Percentiles rank a stretch among this genome's conserved stretches.
Evolutionary conservation across 2,113 vertebrate species (phyloP).

Genomic region (Poicephalus gulielmi): DNA sequence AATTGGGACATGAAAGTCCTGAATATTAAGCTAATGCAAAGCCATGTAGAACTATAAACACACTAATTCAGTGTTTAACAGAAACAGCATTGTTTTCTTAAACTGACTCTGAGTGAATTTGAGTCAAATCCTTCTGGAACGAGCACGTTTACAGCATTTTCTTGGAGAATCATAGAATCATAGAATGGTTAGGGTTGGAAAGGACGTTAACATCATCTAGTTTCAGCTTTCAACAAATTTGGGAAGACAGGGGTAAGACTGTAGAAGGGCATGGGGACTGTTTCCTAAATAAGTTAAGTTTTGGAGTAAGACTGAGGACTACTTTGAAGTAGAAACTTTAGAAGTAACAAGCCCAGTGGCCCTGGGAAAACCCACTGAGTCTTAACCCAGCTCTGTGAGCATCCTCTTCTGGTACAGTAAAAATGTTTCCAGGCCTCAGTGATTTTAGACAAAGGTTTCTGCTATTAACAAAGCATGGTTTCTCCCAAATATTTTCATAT

Average conservation of each 20-base stretch:
- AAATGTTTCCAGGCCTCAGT: background rate
- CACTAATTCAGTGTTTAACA: background rate
- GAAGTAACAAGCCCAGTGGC: background rate
- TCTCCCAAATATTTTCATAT: background rate
- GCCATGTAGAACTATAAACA: background rate
- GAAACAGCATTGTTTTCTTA: background rate
- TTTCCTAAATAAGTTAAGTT: background rate
- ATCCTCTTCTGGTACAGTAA: background rate
- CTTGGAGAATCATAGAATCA: background rate
- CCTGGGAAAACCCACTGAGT: background rate
- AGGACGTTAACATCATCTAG: background rate
- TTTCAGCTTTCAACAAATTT: background rate
- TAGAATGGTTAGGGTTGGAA: background rate
- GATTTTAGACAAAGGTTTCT: background rate
- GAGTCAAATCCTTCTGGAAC: background rate
- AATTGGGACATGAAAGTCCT: background rate
- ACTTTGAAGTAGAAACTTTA: background rate
- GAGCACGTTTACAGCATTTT: background rate
- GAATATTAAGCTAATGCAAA: background rate
- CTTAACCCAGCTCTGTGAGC: background rate
- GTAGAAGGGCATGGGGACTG: background rate
- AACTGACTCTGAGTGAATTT: background rate
- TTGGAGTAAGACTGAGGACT: background rate
- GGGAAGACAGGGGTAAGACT: background rate
- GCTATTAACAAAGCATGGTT: fast-evolving